phyloP scores from a whole-genome alignment of 2,797 vertebrate species.

The Tarsius wallacei region DNA sequence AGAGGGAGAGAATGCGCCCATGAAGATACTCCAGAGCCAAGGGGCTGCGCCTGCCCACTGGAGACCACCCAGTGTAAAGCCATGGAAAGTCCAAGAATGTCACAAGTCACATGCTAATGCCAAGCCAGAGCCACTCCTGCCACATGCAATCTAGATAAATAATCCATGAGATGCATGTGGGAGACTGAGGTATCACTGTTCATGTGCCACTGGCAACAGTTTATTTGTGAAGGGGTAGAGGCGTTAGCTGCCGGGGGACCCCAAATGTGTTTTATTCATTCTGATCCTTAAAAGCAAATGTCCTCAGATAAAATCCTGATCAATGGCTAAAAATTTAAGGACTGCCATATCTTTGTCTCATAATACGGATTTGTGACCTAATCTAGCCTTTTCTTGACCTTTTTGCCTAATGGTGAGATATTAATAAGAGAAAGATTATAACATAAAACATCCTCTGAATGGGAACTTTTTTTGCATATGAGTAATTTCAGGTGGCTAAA shows the following conservation, averaged over 20 bases:
- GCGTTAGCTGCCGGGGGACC: slow-evolving; percentile 3
- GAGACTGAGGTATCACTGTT: slow-evolving; percentile 35
- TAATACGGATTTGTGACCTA: slow-evolving; percentile 66
- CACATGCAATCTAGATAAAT: slow-evolving; percentile 69
- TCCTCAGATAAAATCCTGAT: slow-evolving; percentile 65
- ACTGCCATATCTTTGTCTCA: slow-evolving; percentile 60
- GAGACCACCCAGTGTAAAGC: slow-evolving; percentile 59
- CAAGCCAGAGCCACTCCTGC: slow-evolving; percentile 29
- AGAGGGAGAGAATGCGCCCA: not conserved
- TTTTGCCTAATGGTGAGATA: slow-evolving; percentile 77
- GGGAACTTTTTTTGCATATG: slow-evolving; percentile 67
- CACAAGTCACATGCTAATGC: slow-evolving; percentile 64
- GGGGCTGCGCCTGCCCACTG: not conserved
- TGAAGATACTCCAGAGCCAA: not conserved
- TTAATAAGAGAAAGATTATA: slow-evolving; percentile 75
- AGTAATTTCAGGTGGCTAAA: slow-evolving; percentile 83
- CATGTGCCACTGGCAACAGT: slow-evolving; percentile 17
- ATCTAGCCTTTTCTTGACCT: slow-evolving; percentile 68
- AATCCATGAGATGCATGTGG: slow-evolving; percentile 52
- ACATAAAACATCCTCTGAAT: slow-evolving; percentile 77
- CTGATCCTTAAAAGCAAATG: slow-evolving; percentile 40
- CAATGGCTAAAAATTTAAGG: slow-evolving; percentile 61
- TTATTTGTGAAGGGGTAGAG: slow-evolving; percentile 63
- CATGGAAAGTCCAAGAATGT: slow-evolving; percentile 27
- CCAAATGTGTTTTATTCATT: slow-evolving; percentile 50